A percentile compares a stretch with the other conserved stretches of the same genome.
Conservation (phyloP, 2,113 vertebrate species). For the Nothocercus julius region DNA sequence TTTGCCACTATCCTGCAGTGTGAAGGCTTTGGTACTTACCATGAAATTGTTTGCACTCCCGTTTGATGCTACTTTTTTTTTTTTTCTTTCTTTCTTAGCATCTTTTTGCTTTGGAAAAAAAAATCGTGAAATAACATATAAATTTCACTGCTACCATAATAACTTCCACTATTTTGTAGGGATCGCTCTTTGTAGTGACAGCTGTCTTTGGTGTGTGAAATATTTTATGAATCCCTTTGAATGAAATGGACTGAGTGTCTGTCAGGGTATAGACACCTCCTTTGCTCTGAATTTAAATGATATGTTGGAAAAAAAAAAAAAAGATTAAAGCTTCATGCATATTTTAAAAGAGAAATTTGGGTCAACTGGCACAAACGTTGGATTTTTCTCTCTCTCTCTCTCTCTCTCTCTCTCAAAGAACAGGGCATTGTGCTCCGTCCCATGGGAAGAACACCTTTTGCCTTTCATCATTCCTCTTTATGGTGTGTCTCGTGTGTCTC, state of each 20-base stretch:
- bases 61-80: background rate
- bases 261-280: constrained; percentile 4
- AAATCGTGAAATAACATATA: background rate
- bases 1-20: background rate
- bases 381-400: background rate
- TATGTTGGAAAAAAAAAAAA: background rate
- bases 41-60: background rate
- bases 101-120: background rate
- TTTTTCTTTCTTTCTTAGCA: background rate
- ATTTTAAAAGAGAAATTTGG: constrained; percentile 29
- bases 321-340: constrained; percentile 24
- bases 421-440: fast-evolving
- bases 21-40: background rate
- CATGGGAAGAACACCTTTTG: background rate
- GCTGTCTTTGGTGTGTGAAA: background rate
- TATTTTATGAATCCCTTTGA: constrained; percentile 29
- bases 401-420: background rate
- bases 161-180: background rate
- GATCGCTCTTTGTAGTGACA: constrained; percentile 35
- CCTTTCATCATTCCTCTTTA: background rate
- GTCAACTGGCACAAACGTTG: background rate
- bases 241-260: background rate
- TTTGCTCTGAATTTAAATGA: constrained; percentile 27
- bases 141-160: background rate
- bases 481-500: fast-evolving